A percentile compares a stretch with the other conserved stretches of the same genome.
Evolutionary conservation across 1,140 invertebrate species (phyloP).

Genomic region (Magallana angulata): DNA sequence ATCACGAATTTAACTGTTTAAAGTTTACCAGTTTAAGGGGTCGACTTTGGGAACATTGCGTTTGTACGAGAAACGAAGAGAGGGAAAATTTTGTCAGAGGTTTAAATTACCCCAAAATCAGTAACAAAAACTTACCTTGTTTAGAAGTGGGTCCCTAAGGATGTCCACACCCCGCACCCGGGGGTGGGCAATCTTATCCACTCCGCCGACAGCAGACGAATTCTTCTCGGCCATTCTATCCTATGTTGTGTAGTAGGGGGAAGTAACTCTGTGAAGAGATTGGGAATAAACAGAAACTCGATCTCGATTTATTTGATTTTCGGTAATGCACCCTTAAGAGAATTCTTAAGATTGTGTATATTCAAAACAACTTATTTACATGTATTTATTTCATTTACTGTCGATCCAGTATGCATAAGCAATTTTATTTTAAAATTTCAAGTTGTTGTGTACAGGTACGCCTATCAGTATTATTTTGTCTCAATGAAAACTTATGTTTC

Average conservation of each 20-base stretch:
- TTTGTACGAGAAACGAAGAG: too few species aligned
- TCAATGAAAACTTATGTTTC: too few species aligned
- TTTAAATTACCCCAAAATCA: neutral
- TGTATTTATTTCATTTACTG: too few species aligned
- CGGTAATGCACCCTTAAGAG: too few species aligned
- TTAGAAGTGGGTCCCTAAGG: slow-evolving; percentile 72
- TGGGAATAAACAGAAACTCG: neutral
- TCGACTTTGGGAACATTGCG: slow-evolving; percentile 30
- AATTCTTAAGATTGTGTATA: too few species aligned
- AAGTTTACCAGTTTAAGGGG: neutral
- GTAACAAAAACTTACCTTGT: slow-evolving; percentile 67
- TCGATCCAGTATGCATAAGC: too few species aligned
- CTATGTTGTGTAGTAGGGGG: neutral
- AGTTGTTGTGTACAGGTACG: too few species aligned
- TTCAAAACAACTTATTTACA: too few species aligned
- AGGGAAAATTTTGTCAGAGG: too few species aligned
- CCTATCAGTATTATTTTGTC: too few species aligned
- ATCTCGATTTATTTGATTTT: neutral
- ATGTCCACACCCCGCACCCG: slow-evolving; percentile 72
- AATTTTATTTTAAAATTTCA: too few species aligned
- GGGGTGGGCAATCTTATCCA: slow-evolving; percentile 39
- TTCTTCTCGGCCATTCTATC: neutral
- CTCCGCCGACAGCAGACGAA: slow-evolving; percentile 29
- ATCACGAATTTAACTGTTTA: too few species aligned
- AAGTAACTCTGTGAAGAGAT: neutral